A percentile compares a stretch with the other conserved stretches of the same genome.
Conservation (phyloP, 2,888 invertebrate genomes). For the Incurvaria masculella region DNA sequence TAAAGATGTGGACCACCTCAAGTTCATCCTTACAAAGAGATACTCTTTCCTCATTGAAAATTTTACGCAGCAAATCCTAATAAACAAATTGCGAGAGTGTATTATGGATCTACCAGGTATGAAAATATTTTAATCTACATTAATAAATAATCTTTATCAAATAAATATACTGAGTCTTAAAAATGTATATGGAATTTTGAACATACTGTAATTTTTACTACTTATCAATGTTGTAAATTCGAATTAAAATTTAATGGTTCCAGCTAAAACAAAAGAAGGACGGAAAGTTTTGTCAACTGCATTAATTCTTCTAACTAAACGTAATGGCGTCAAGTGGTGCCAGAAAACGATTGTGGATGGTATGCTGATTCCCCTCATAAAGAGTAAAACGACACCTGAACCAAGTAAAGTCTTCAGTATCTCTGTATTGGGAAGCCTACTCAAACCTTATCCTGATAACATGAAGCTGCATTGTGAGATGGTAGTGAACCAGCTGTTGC, state of each 20-base stretch:
- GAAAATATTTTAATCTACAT: neutral
- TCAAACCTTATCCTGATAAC: constrained; percentile 39
- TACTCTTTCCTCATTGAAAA: constrained; percentile 37
- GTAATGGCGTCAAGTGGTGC: constrained; percentile 42
- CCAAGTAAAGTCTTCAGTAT: constrained; percentile 32
- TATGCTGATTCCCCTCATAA: constrained; percentile 35
- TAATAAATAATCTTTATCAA: constrained; percentile 1
- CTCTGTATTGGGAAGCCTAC: constrained; percentile 34
- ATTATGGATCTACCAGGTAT: constrained; percentile 34
- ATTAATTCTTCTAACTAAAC: constrained; percentile 39
- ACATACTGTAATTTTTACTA: no score
- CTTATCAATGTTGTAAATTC: no score
- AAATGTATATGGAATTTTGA: no score
- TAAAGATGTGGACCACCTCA: constrained; percentile 29
- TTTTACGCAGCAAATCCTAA: constrained; percentile 39
- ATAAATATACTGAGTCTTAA: constrained; percentile 1
- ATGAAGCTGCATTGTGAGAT: constrained; percentile 45
- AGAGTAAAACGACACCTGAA: constrained; percentile 22
- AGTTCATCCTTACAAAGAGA: constrained; percentile 28
- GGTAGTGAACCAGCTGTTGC: constrained; percentile 30
- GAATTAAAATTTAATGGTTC: no score
- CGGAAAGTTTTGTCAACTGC: constrained; percentile 34
- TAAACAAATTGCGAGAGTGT: constrained; percentile 33
- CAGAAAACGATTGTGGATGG: constrained; percentile 37
- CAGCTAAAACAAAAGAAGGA: no score